phyloP scores from a whole-genome alignment of 1,140 invertebrate genomes.

The Drosophila pachea region DNA sequence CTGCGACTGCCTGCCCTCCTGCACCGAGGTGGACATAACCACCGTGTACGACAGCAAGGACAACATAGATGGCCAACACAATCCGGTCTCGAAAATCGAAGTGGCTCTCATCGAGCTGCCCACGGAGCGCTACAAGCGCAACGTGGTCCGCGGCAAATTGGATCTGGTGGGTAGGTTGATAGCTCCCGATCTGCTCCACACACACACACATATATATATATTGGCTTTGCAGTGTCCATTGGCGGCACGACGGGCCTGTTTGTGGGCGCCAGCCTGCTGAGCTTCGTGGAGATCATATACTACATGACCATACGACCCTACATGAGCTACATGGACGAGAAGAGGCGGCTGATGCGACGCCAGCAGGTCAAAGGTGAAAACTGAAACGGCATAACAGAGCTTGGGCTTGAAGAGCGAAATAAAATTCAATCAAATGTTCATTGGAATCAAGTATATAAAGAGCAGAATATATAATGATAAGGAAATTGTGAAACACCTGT shows the following conservation, averaged over 20 bases:
- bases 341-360: constrained; percentile 30
- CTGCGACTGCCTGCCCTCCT: constrained; percentile 83
- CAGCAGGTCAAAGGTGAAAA: constrained; percentile 1
- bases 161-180: constrained; percentile 82
- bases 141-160: constrained; percentile 82
- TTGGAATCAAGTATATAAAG: no score
- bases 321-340: constrained; percentile 61
- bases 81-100: constrained; percentile 79
- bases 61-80: constrained; percentile 62
- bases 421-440: no score
- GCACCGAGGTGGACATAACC: constrained; percentile 82
- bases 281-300: constrained; percentile 83
- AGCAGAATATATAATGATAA: not conserved
- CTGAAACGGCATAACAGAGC: constrained; percentile 12
- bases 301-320: constrained; percentile 80
- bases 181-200: constrained; percentile 1
- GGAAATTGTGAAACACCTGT: not conserved
- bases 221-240: constrained; percentile 81
- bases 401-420: not conserved
- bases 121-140: constrained; percentile 82
- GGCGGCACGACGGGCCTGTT: constrained; percentile 83
- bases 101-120: constrained; percentile 81
- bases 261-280: constrained; percentile 83
- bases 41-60: constrained; percentile 81
- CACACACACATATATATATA: not conserved